Base-by-base conservation (phyloP, 2,113 vertebrate genomes). In the Myotis brandtii region DNA sequence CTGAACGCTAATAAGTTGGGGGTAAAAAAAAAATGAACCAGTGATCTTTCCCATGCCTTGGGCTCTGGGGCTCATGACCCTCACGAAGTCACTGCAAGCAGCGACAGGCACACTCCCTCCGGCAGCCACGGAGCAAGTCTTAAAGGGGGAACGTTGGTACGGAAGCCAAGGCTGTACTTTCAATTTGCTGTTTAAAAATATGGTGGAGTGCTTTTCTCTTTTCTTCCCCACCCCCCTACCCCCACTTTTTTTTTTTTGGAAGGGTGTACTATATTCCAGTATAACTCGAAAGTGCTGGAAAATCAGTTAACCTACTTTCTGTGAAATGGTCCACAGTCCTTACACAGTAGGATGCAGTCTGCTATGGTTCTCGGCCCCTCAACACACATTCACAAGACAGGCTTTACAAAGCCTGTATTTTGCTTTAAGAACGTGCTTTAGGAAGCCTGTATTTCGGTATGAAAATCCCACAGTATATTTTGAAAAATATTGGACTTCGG, bases 41-140 rank as follows among this genome's bases (percentile, higher is more conserved):
- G 92, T 94, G 97, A 97, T 98, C 98, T 98, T 98, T 99, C 98
- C 98, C 98, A 99, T 97, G 98, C 97, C 97, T 98, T 96, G 96
- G 94, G 97, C 97, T 97, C 97, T 93, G 89, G 82, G 90, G 96
- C 92, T 96, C 94, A 56, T 97, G 98, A 98, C 98, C 98, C 98
- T 97, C 93, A 30, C 2, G 5, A 30, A 7, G 89, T 97, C 98
- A 72, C 66, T 88, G 54, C 67, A 91, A 88, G 79, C 95, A 86
- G 83, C 83, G 91, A 30, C 89, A 95, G 96, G 95, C 94, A 73
- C 27, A 9, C 80, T 91, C 86, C 88, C 94, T 92, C 89, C 95
- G 59, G n/a, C 6, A n/a, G 43, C 43, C 70, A 83, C 34, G 73
- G 92, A 87, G 91, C 89, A 93, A 0, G 11, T 86, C 70, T 40